Evolutionary conservation across 2,888 invertebrate species (phyloP), one percentile per base, ranked within the genome.

Genomic region (Uloborus plumipes): DNA sequence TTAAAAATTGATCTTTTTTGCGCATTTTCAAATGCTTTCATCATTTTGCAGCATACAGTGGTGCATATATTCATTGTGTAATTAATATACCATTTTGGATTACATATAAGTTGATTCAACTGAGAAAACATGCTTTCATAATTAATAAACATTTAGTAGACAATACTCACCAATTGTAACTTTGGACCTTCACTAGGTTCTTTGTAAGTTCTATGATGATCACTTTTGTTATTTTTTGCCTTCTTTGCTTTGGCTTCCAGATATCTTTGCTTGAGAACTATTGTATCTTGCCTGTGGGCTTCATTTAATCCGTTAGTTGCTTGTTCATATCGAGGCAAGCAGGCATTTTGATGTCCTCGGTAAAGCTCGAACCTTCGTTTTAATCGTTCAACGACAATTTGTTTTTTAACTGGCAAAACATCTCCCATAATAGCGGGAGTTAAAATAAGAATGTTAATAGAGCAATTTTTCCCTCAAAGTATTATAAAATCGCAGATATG

Each of bases 221-320:
- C 78, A 53, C 72, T 75, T 66, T 79, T 72, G 72, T 96, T 96
- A 88, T 92, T 92, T 83, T 94, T 93, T 86, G 94, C 93, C 87
- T 94, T 92, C 90, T 97, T 97, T 86, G 95, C 93, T 89, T 96
- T 97, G 89, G 94, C 94, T 90, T 97, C 97, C 87, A 96, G 92
- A 90, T 94, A 97, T 85, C 95, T 92, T 90, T 97, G 96, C 89
- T 95, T 95, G 85, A 97, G 91, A 86, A 94, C 93, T 86, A 93
- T 91, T 53, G 97, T 96, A 89, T 97, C 96, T 90, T 96, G 93
- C 87, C 94, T 93, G 89, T 97, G 95, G 89, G 96, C 96, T 88
- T 97, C 96, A 90, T 95, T 95, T 84, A 94, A 92, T 58, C 94
- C 94, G 88, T 92, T 94, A 90, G 95, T 94, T 85, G 95, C 94